phyloP scores from a whole-genome alignment of 2,888 invertebrate genomes.

The Himalopsyche kuldschensis region DNA sequence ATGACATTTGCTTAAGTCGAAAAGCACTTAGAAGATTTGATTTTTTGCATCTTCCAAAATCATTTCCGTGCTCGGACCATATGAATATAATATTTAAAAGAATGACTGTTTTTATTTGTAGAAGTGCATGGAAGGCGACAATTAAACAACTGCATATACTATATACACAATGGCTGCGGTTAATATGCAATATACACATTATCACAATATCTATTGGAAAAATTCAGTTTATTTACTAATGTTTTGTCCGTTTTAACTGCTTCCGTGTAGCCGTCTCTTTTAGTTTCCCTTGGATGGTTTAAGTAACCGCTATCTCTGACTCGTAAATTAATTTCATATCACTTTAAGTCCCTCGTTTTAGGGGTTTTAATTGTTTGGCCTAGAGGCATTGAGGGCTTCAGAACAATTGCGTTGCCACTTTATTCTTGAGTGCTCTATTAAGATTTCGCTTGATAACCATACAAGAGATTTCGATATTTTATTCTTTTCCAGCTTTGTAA shows the following conservation, averaged over 20 bases:
- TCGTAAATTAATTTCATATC: conserved; percentile 38
- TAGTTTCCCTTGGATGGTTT: conserved; percentile 17
- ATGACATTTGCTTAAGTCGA: too few species aligned
- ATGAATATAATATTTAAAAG: too few species aligned
- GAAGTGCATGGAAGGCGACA: too few species aligned
- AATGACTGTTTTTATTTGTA: too few species aligned
- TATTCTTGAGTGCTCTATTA: conserved; percentile 24
- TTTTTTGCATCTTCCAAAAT: too few species aligned
- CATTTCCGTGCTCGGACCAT: too few species aligned
- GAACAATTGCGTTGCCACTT: conserved; percentile 28
- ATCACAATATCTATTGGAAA: too few species aligned
- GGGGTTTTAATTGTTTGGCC: conserved; percentile 36
- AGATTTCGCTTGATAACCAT: conserved; percentile 2
- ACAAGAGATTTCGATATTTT: background rate
- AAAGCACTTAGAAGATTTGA: too few species aligned
- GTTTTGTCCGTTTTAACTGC: conserved; percentile 10
- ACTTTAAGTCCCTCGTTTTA: conserved; percentile 31
- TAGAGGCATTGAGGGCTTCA: conserved; percentile 22
- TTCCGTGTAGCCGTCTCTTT: conserved; percentile 9
- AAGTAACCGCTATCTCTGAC: conserved; percentile 25
- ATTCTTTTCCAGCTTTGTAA: background rate
- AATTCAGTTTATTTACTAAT: too few species aligned
- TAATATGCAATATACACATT: too few species aligned
- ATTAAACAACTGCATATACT: too few species aligned
- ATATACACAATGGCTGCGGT: too few species aligned